Base-by-base conservation (phyloP, 1,140 invertebrate genomes). In the Octopus bimaculoides region DNA sequence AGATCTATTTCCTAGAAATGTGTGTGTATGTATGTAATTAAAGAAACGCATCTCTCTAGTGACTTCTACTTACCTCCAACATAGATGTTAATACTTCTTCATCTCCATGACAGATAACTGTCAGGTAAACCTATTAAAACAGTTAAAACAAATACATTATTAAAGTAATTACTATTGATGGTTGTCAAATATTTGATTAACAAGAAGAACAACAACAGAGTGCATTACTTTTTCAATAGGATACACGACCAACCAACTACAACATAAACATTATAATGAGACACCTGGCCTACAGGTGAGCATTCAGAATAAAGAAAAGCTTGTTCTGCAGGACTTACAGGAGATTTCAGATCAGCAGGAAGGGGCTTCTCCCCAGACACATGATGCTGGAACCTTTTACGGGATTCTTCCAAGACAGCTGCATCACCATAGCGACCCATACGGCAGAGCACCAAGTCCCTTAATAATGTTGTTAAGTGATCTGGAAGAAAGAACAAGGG, bases 281-380 rank as follows among this genome's bases (percentile, higher is more conserved):
- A 41, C 26, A 41, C 26, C 26, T 41, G 26, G 26, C 26, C 26
- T 41, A 41, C 26, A 41, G 26, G 26, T 41, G 26, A 41, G 26
- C 26, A 41, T 41, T 41, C 26, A 41, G 56, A 61, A 75, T 12
- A 74, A 54, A 56, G 55, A 7, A 79, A 75, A 17, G 4, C 10
- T 12, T 17, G 8, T 53, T 66, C 52, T 20, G 41, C 26, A 41
- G 0, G 26, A 84, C 83, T 84, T 82, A 90, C 96, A 74, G 95
- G 92, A 78, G 92, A 92, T 56, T 97, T 93, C 69, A 99, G 90
- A 92, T 99, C 97, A 5, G 97, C 96, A n/a, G 95, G 92, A 79
- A 99, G 91, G 2, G 91, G 86, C n/a, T 89, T 87, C 79, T 90
- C 90, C 53, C 93, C 93, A 79, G 90, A 90, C 5, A 92, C 87